Conservation (phyloP, 2,888 invertebrate genomes). For the Ophion costatus region DNA sequence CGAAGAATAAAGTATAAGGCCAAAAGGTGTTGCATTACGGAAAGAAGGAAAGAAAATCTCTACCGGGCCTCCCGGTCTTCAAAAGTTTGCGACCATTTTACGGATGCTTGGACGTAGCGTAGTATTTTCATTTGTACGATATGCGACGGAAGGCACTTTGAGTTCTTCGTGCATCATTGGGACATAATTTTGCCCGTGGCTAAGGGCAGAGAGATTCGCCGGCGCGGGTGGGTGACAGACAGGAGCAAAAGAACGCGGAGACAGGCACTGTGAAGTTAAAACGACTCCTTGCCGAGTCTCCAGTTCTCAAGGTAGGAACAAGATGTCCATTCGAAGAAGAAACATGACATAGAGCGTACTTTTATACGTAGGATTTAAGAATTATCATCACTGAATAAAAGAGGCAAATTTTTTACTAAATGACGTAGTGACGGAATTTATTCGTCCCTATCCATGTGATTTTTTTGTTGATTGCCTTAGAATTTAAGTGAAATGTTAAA, state of each 20-base stretch:
- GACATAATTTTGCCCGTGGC: not conserved
- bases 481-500: too few species aligned
- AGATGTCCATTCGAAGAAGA: constrained; percentile 66
- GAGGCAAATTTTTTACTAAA: constrained; percentile 79
- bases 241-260: constrained; percentile 35
- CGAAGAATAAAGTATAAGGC: constrained; percentile 66
- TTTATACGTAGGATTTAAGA: constrained; percentile 79
- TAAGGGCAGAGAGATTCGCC: not conserved
- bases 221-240: not conserved
- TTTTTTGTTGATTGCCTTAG: too few species aligned
- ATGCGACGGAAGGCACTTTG: not conserved
- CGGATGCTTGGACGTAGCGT: constrained; percentile 73
- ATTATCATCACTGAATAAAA: constrained; percentile 77
- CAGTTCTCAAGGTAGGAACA: constrained; percentile 72
- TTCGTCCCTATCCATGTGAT: not conserved
- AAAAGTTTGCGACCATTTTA: constrained; percentile 50
- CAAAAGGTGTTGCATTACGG: constrained; percentile 71
- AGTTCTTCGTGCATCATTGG: not conserved
- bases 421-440: constrained; percentile 1
- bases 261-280: constrained; percentile 52
- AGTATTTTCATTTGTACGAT: constrained; percentile 70
- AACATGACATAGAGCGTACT: constrained; percentile 73
- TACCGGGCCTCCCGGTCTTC: not conserved
- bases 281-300: constrained; percentile 64
- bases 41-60: constrained; percentile 52